A percentile compares a stretch with the other conserved stretches of the same genome.
phyloP scores from a whole-genome alignment of 2,888 invertebrate genomes.

The Octonoba sinensis region DNA sequence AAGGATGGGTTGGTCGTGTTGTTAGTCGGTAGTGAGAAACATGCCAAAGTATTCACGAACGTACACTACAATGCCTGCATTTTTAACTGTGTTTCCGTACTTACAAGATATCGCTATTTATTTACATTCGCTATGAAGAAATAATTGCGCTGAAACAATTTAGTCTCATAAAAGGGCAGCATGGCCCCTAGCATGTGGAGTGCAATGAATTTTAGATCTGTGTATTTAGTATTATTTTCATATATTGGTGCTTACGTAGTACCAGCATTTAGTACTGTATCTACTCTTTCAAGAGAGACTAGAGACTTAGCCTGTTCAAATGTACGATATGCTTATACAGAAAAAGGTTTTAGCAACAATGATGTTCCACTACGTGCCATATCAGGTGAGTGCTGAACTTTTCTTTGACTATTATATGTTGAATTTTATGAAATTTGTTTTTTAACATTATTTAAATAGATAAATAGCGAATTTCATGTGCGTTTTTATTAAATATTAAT shows the following conservation, averaged over 20 bases:
- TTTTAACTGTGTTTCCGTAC: neutral
- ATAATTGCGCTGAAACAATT: neutral
- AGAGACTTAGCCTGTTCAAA: slow-evolving; percentile 18
- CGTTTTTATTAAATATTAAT: neutral
- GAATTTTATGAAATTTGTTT: neutral
- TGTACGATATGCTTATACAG: slow-evolving; percentile 8
- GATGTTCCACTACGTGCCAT: slow-evolving; percentile 17
- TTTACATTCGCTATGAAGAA: neutral
- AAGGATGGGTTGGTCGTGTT: neutral
- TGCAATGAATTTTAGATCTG: slow-evolving; percentile 10
- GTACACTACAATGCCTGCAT: neutral
- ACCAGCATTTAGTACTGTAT: slow-evolving; percentile 14
- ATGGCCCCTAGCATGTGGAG: slow-evolving; percentile 20
- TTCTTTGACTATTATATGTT: neutral
- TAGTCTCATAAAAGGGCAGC: neutral
- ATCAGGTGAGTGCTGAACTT: slow-evolving; percentile 7
- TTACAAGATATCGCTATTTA: neutral
- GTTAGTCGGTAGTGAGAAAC: neutral
- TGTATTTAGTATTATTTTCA: slow-evolving; percentile 10
- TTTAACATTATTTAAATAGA: neutral
- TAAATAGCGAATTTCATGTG: neutral
- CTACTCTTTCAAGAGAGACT: slow-evolving; percentile 5
- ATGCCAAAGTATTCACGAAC: slow-evolving; percentile 1
- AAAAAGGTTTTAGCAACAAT: slow-evolving; percentile 22
- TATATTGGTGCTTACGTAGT: slow-evolving; percentile 3